A percentile compares a stretch with the other conserved stretches of the same genome.
Evolutionary conservation across 2,113 vertebrate species (phyloP).

Genomic region (Dasyprocta punctata): DNA sequence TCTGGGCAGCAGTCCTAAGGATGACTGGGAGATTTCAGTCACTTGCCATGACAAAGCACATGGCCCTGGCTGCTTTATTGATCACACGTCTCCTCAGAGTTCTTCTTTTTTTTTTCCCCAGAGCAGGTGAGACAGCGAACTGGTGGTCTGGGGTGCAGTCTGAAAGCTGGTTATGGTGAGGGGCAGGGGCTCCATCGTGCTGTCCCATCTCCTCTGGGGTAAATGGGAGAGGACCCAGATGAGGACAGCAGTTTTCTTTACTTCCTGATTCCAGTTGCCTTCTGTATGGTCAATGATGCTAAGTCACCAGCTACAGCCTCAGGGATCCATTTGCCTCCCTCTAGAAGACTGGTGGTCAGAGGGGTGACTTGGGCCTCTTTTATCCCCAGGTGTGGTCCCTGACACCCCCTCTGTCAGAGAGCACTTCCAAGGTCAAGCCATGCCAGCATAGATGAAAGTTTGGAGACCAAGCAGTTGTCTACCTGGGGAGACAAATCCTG

Average conservation of each 20-base stretch:
- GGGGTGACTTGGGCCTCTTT: neutral
- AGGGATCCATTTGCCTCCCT: neutral
- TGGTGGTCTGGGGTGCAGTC: neutral
- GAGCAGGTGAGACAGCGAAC: neutral
- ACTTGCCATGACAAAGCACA: neutral
- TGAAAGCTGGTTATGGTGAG: neutral
- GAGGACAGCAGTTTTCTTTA: neutral
- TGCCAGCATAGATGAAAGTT: neutral
- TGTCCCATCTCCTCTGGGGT: neutral
- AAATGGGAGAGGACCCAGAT: too few relatives aligned
- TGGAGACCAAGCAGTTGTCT: neutral
- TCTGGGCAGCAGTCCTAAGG: neutral
- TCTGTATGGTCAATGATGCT: neutral
- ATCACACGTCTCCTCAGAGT: conserved; percentile 22
- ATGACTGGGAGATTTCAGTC: neutral
- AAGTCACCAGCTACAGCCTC: neutral
- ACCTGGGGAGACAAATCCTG: neutral
- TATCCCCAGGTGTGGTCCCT: neutral
- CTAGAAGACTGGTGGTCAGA: neutral
- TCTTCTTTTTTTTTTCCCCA: neutral
- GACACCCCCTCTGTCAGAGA: neutral
- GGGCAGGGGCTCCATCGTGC: neutral
- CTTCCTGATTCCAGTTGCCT: neutral
- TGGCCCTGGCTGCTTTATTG: neutral
- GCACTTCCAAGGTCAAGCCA: neutral